Conservation (phyloP, 2,888 invertebrate species). For the Tinea pellionella region DNA sequence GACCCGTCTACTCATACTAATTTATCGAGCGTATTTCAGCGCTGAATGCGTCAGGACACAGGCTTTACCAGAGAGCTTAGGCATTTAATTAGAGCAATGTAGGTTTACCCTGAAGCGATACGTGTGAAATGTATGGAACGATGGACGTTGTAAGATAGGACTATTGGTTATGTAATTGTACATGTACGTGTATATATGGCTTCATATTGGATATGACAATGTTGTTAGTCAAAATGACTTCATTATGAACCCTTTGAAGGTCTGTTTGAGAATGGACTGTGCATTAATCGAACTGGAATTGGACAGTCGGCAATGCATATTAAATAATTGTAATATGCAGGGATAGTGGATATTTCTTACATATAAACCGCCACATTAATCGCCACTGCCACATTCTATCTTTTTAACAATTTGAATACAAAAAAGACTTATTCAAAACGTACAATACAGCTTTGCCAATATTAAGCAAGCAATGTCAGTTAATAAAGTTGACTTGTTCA, state of each 20-base stretch:
- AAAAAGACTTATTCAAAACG: too few relatives aligned
- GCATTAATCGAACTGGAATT: neutral
- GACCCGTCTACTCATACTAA: slow-evolving; percentile 14
- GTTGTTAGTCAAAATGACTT: neutral
- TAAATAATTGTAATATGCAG: too few relatives aligned
- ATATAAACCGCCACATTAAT: too few relatives aligned
- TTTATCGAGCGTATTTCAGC: slow-evolving; percentile 14
- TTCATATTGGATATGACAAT: neutral
- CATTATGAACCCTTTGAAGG: neutral
- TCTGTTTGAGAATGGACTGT: neutral
- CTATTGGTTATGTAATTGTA: slow-evolving; percentile 2
- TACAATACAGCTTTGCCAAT: too few relatives aligned
- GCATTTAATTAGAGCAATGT: slow-evolving; percentile 35
- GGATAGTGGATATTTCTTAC: too few relatives aligned
- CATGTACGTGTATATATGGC: neutral
- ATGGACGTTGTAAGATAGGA: slow-evolving; percentile 13
- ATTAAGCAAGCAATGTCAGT: too few relatives aligned
- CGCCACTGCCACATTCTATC: too few relatives aligned
- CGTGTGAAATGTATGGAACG: neutral
- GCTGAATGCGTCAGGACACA: slow-evolving; percentile 11
- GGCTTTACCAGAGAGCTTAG: slow-evolving; percentile 19
- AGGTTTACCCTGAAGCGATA: slow-evolving; percentile 7
- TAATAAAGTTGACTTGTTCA: too few relatives aligned
- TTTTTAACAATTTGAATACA: too few relatives aligned
- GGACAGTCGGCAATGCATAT: neutral